Conservation (phyloP, 2,113 vertebrate species). For the Centrocercus urophasianus region DNA sequence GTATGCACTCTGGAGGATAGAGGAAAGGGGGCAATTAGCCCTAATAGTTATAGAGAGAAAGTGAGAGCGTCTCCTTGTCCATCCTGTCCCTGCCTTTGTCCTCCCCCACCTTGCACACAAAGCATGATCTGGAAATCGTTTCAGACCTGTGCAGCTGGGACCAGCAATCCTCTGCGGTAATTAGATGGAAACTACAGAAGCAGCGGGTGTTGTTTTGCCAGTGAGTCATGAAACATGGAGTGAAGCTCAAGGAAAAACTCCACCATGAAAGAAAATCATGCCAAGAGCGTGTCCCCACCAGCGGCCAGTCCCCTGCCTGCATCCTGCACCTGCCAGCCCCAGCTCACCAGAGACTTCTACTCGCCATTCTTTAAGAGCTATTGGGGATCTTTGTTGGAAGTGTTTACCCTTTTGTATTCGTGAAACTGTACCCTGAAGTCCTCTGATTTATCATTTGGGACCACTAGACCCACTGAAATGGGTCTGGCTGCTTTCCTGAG, state of each 20-base stretch:
- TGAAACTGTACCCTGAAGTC: background rate
- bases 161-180: constrained; percentile 44
- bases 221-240: constrained; percentile 64
- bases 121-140: constrained; percentile 57
- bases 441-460: background rate
- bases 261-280: constrained; percentile 18
- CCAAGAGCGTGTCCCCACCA: background rate
- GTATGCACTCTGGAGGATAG: constrained; percentile 1
- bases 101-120: constrained; percentile 24
- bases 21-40: constrained; percentile 69
- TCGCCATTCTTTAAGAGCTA: background rate
- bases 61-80: constrained; percentile 21
- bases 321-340: background rate
- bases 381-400: background rate
- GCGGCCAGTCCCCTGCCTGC: background rate
- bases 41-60: constrained; percentile 69
- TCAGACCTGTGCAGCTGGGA: constrained; percentile 34
- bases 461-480: background rate
- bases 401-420: background rate
- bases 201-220: constrained; percentile 43
- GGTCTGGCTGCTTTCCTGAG: background rate
- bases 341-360: background rate
- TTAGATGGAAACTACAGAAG: constrained; percentile 56
- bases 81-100: constrained; percentile 8
- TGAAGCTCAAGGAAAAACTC: constrained; percentile 54